These are phyloP conservation scores for Esox niger DNA, from an alignment of 2,113 vertebrate genomes.

Conservation along the genomic window DNA sequence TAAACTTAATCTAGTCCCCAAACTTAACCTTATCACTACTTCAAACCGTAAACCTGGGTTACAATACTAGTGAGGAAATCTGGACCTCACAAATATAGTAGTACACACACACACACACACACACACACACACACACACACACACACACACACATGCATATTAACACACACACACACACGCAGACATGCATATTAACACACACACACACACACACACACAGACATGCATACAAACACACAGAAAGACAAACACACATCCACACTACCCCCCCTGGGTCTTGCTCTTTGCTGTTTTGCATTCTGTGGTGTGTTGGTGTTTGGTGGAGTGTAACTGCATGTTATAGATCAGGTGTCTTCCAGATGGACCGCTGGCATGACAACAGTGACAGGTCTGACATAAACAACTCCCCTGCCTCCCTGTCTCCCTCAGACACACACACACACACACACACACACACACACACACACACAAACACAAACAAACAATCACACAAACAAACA, in stretches of 20 bases:
- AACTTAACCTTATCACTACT: too few relatives aligned
- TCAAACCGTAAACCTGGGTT: too few relatives aligned
- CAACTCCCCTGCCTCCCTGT: slow-evolving; percentile 21
- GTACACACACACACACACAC: too few relatives aligned
- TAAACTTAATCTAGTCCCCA: too few relatives aligned
- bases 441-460: slow-evolving; percentile 5
- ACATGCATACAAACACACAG: too few relatives aligned
- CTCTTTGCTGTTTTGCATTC: slow-evolving; percentile 56
- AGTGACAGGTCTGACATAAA: slow-evolving; percentile 58
- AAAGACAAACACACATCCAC: slow-evolving; percentile 14
- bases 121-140: too few relatives aligned
- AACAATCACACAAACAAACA: not conserved
- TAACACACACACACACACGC: slow-evolving; percentile 12
- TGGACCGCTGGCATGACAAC: slow-evolving; percentile 27
- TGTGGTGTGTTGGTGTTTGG: slow-evolving; percentile 39
- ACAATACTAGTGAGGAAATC: too few relatives aligned
- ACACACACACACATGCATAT: too few relatives aligned
- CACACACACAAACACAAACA: not conserved
- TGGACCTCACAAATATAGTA: too few relatives aligned
- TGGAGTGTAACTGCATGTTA: slow-evolving; percentile 60
- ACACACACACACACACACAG: too few relatives aligned
- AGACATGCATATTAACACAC: too few relatives aligned
- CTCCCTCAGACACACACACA: not conserved
- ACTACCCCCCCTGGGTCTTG: slow-evolving; percentile 48
- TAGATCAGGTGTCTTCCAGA: slow-evolving; percentile 52